Conservation (phyloP, 1,140 invertebrate species). For the Pachyrhynchus sulphureomaculatus region DNA sequence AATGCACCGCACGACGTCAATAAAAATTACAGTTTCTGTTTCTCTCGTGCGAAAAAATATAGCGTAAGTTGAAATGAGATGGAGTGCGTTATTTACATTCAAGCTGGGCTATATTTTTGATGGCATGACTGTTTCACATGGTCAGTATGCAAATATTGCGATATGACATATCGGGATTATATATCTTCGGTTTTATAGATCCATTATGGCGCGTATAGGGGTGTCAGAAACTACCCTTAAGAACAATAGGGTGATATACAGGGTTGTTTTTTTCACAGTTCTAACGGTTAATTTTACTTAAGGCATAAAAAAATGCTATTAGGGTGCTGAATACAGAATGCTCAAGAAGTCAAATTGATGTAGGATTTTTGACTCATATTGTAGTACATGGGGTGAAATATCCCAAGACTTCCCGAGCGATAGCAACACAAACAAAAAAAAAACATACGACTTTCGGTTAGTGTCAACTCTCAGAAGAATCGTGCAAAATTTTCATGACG, state of each 20-base stretch:
- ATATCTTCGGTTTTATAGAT: constrained; percentile 28
- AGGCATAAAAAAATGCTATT: too few relatives aligned
- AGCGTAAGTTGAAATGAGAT: background rate
- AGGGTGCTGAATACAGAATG: too few relatives aligned
- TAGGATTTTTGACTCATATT: too few relatives aligned
- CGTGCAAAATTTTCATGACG: too few relatives aligned
- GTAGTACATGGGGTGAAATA: too few relatives aligned
- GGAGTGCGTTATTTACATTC: background rate
- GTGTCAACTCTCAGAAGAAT: too few relatives aligned
- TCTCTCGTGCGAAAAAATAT: too few relatives aligned
- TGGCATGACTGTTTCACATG: constrained; percentile 25
- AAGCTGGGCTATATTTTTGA: background rate
- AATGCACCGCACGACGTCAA: background rate
- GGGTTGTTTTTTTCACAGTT: background rate
- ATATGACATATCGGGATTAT: constrained; percentile 27
- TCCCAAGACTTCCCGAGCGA: too few relatives aligned
- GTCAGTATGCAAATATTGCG: constrained; percentile 23
- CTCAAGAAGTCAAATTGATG: too few relatives aligned
- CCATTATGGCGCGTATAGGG: constrained; percentile 15
- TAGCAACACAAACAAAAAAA: too few relatives aligned
- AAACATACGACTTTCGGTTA: too few relatives aligned
- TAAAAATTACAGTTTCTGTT: background rate
- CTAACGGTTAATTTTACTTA: too few relatives aligned
- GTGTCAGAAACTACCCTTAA: constrained; percentile 17
- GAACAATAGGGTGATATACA: constrained; percentile 13